Evolutionary conservation across 2,797 vertebrate genomes (phyloP), one percentile per base, ranked within the genome.

Genomic region (Acanthurus lineatus): DNA sequence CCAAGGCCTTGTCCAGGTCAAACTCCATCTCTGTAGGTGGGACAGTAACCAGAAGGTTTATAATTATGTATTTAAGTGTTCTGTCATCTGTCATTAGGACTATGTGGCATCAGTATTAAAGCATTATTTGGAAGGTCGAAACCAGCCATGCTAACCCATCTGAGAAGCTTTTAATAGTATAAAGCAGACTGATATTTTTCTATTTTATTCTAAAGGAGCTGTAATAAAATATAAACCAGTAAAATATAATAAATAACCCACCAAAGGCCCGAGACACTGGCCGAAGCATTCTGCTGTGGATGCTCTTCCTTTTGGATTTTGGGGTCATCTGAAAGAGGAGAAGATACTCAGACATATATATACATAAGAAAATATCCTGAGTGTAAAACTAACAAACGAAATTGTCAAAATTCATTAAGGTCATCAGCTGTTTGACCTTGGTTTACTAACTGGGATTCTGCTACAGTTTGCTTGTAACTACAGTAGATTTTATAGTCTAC

Each of bases 291-390:
- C 98, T 95, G 90, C 97, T 99, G 82, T 99, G 98, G 91, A 99
- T 99, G 81, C 97, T 99, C 94, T 99, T 99, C 92, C 98, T 96
- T 92, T 99, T 99, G 76, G 98, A 97, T 92, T 98, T 99, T 42
- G 98, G 98, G 70, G 98, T 99, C 97, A 99, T 98, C 98, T 99
- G 90, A 57, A 84, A 81, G 20, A 86, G 6, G 20, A 65, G 69
- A 1, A 76, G 10, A 64, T 20, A 20, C 61, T 48, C 35, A 40
- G 9, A 59, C 52, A 2, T 6, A 25, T 32, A 32, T 32, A 32
- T 28, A 20, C 1, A 16, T 5, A 69, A 22, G 3, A 49, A 16
- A 48, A 35, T 2, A 53, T 44, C 32, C 15, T 6, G 16, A 9
- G 3, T 1, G 6, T 65, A 22, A 53, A 22, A 10, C 20, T 9